These are phyloP conservation scores for Carposina sasakii DNA, from an alignment of 1,140 invertebrate species.

Conservation along the genomic window DNA sequence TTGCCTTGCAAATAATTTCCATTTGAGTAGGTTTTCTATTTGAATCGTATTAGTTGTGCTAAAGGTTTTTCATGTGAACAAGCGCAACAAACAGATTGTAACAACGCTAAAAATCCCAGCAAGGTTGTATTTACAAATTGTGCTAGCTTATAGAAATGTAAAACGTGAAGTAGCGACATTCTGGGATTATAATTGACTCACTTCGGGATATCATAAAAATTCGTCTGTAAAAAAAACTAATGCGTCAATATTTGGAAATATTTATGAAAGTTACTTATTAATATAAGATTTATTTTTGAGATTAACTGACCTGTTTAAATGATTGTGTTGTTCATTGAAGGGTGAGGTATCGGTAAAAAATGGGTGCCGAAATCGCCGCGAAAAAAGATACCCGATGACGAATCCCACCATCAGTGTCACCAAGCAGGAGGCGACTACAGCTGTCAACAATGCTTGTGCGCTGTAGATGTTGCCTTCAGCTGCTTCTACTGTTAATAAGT, in stretches of 20 bases:
- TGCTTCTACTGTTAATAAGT: conserved; percentile 74
- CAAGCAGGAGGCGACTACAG: conserved; percentile 83
- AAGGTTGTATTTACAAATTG: too few relatives aligned
- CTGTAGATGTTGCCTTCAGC: conserved; percentile 81
- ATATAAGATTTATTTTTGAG: too few relatives aligned
- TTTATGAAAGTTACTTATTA: too few relatives aligned
- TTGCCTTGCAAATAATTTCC: too few relatives aligned
- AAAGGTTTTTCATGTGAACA: too few relatives aligned
- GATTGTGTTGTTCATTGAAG: conserved; percentile 79
- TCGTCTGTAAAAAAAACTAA: conserved; percentile 27
- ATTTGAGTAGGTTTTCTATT: too few relatives aligned
- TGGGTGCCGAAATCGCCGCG: conserved; percentile 81
- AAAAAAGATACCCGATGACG: conserved; percentile 87
- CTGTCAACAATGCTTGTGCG: conserved; percentile 84
- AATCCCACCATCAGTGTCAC: conserved; percentile 87
- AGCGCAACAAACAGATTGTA: too few relatives aligned
- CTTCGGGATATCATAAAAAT: conserved; percentile 30
- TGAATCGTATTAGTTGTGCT: too few relatives aligned
- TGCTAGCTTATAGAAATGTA: too few relatives aligned
- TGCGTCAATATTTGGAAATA: conserved; percentile 15
- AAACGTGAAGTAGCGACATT: too few relatives aligned
- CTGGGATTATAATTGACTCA: conserved; percentile 19
- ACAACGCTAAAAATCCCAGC: too few relatives aligned
- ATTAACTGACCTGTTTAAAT: conserved; percentile 61
- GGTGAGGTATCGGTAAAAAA: conserved; percentile 81